phyloP scores from a whole-genome alignment of 2,113 vertebrate genomes.

The Macroglossus sobrinus region DNA sequence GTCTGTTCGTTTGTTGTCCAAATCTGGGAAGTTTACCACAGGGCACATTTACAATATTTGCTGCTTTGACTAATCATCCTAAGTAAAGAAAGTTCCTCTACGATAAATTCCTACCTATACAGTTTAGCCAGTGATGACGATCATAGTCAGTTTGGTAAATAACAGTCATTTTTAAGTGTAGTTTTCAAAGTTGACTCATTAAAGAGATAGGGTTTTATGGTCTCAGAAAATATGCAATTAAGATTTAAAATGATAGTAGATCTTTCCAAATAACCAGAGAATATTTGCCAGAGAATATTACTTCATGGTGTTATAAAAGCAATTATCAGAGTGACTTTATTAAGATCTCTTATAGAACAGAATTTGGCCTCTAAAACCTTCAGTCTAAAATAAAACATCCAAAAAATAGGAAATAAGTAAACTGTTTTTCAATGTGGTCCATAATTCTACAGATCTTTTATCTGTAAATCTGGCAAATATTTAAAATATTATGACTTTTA shows the following conservation, averaged over 20 bases:
- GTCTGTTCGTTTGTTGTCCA: neutral
- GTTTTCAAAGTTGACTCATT: neutral
- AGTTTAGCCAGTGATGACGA: neutral
- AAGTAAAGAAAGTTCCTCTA: neutral
- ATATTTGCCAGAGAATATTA: neutral
- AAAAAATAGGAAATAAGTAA: neutral
- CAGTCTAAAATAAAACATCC: neutral
- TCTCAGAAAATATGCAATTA: neutral
- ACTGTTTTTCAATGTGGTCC: neutral
- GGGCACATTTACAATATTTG: neutral
- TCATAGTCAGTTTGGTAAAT: neutral
- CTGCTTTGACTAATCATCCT: neutral
- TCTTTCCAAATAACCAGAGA: neutral
- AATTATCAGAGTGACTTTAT: neutral
- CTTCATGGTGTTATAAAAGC: neutral
- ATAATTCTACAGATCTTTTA: neutral
- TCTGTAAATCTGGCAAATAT: neutral
- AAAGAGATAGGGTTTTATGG: neutral
- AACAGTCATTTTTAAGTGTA: neutral
- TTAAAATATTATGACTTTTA: constrained; percentile 32
- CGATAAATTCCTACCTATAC: neutral
- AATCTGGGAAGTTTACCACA: neutral
- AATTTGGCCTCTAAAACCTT: neutral
- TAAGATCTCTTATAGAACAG: neutral
- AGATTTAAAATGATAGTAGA: neutral